Evolutionary conservation across 2,113 vertebrate genomes (phyloP).

Genomic region (Prolemur simus): DNA sequence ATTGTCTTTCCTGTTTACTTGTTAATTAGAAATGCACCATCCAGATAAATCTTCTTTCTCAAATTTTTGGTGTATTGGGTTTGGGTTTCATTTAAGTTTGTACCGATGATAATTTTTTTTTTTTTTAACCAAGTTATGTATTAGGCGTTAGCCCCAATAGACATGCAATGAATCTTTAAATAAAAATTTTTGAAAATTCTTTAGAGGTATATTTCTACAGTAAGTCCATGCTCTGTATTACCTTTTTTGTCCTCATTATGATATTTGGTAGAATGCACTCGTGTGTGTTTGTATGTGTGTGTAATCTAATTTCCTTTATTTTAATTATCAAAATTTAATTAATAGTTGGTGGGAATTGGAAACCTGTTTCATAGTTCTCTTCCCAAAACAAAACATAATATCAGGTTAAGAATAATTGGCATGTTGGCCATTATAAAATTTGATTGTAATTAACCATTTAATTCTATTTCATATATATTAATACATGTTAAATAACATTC

Average conservation of each 20-base stretch:
- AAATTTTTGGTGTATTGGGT: neutral
- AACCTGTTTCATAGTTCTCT: conserved; percentile 7
- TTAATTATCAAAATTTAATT: conserved; percentile 24
- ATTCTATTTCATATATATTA: neutral
- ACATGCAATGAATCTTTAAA: neutral
- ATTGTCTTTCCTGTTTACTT: conserved; percentile 7
- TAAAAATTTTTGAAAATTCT: conserved; percentile 11
- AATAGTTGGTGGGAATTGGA: conserved; percentile 9
- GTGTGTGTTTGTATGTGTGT: neutral
- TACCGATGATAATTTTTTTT: neutral
- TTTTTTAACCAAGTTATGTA: neutral
- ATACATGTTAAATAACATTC: neutral
- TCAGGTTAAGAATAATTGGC: conserved; percentile 20
- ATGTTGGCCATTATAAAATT: neutral
- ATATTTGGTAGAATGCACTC: neutral
- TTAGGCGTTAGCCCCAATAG: neutral
- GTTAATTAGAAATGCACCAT: conserved; percentile 24
- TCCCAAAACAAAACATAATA: neutral
- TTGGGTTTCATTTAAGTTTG: conserved; percentile 46
- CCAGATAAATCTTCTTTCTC: neutral
- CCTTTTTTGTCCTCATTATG: neutral
- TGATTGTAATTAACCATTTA: neutral
- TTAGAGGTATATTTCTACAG: conserved; percentile 41
- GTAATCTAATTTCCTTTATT: neutral
- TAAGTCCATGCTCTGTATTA: neutral